Conservation (phyloP, 2,113 vertebrate genomes). For the Scortum barcoo region DNA sequence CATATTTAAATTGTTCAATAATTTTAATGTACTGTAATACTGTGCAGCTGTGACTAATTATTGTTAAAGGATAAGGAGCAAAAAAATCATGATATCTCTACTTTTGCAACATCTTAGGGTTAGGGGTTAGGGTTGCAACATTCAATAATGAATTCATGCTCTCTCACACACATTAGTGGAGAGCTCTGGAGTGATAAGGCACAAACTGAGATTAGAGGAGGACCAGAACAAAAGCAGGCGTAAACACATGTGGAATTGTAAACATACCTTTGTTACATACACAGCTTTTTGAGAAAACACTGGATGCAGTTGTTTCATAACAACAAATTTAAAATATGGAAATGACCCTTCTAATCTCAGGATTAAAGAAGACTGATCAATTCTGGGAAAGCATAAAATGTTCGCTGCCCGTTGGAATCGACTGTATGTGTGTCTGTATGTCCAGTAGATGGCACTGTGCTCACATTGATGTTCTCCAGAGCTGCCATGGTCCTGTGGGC, state of each 20-base stretch:
- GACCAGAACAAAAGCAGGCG: neutral
- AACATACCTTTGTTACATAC: neutral
- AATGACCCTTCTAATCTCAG: neutral
- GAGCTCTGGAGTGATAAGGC: neutral
- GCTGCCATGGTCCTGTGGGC: conserved; percentile 82
- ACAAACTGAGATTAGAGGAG: neutral
- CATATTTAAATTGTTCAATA: neutral
- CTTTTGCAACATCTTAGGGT: no score
- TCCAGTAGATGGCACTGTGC: conserved; percentile 73
- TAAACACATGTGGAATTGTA: neutral
- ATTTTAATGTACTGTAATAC: neutral
- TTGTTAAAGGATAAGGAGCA: neutral
- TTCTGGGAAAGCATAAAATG: no score
- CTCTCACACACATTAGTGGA: neutral
- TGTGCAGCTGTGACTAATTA: neutral
- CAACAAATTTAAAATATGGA: neutral
- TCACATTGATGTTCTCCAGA: conserved; percentile 86
- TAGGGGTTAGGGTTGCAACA: no score
- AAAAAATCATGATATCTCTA: neutral
- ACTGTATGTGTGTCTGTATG: conserved; percentile 7
- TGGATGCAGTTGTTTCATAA: neutral
- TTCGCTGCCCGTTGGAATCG: neutral
- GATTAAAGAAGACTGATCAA: neutral
- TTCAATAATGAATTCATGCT: neutral
- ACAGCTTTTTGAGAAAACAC: neutral